Base-by-base conservation (phyloP, 2,797 vertebrate genomes). In the Brachymystax lenok region DNA sequence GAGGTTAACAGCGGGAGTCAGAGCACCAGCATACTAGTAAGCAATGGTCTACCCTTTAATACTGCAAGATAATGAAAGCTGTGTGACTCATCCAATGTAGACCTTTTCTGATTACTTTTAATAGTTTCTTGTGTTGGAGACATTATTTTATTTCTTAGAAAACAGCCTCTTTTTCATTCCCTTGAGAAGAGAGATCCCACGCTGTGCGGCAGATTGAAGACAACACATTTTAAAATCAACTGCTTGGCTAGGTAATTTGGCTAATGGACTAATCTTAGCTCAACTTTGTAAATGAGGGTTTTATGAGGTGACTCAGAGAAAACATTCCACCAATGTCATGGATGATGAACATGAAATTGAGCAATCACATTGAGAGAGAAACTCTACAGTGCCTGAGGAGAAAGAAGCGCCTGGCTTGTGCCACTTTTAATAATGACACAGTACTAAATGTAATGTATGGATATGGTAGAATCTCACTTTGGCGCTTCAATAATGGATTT, bases 201-300 rank as follows among this genome's bases (percentile, higher is more conserved):
- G 90, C 93, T 94, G 93, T 87, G 93, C 83, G 14, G 83, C 91
- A 93, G 93, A 94, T 94, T 93, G 93, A 94, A 93, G 93, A 91
- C 84, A 84, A 87, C 73, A 85, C 89, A 86, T 92, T 88, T 89
- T 89, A 85, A 92, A 94, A 92, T 93, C 92, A 95, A 91, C 90
- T 93, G 91, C 92, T 94, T 92, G 90, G 92, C 92, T 92, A 90
- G 90, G 87, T 94, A 94, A 93, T 94, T 94, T 92, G 87, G 93
- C 91, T 94, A 95, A 94, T 94, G 93, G 91, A 93, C 92, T 93
- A 92, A 95, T 94, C 92, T 91, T 81, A 86, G 91, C 89, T 93
- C 91, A 93, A 93, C 91, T 94, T 94, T 92, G 86, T 87, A 94
- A 95, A 94, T 91, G 91, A 91, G 91, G 88, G 84, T 92, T 95